Evolutionary conservation across 2,113 vertebrate genomes (phyloP).

Genomic region (Hoplias malabaricus): DNA sequence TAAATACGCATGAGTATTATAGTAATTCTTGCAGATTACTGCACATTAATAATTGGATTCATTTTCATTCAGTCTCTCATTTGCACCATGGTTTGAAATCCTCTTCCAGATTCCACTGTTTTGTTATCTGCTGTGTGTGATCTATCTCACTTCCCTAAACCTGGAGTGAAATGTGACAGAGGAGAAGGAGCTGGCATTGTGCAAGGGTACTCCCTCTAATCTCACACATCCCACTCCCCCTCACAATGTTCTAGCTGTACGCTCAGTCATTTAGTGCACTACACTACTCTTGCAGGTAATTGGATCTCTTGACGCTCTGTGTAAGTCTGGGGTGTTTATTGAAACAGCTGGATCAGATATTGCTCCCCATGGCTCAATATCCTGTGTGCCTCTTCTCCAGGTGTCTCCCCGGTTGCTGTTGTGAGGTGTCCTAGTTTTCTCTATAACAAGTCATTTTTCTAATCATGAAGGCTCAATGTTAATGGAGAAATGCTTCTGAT

Average conservation of each 20-base stretch:
- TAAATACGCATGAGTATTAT: too few species aligned
- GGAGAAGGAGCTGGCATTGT: constrained; percentile 20
- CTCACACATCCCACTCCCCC: constrained; percentile 39
- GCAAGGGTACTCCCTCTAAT: constrained; percentile 36
- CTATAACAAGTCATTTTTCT: not conserved
- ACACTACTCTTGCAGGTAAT: constrained; percentile 37
- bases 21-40: not conserved
- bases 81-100: not conserved
- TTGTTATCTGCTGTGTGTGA: constrained; percentile 16
- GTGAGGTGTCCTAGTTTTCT: constrained; percentile 16
- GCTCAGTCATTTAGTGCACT: constrained; percentile 26
- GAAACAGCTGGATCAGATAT: constrained; percentile 46
- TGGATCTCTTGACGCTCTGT: constrained; percentile 39
- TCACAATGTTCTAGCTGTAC: constrained; percentile 13
- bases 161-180: constrained; percentile 21
- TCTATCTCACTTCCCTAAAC: constrained; percentile 25
- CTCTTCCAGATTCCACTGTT: not conserved
- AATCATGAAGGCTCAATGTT: not conserved
- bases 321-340: constrained; percentile 46
- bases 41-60: not conserved
- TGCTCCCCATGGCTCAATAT: constrained; percentile 21
- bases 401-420: constrained; percentile 3
- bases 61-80: not conserved
- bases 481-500: not conserved
- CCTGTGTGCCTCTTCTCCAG: constrained; percentile 22